These are phyloP conservation scores for Danio jaintianensis DNA, from an alignment of 2,797 vertebrate genomes.

Conservation along the genomic window DNA sequence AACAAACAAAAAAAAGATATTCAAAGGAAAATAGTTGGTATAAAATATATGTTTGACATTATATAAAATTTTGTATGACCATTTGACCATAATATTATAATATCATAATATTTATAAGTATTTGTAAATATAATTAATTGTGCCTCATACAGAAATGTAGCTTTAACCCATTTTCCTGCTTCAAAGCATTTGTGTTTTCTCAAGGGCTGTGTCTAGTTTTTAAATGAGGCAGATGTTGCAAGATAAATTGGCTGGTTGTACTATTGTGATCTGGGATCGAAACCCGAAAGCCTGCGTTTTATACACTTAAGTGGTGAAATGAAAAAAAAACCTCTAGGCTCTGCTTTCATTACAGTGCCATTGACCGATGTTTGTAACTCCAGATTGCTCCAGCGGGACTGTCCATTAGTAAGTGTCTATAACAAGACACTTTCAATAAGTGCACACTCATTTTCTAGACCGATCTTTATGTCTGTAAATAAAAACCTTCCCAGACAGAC, in stretches of 20 bases:
- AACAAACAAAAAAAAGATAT: too few species aligned
- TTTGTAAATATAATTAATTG: background rate
- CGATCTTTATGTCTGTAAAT: conserved; percentile 17
- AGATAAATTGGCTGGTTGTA: background rate
- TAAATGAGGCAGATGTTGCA: background rate
- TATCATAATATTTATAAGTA: background rate
- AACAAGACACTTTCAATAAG: background rate
- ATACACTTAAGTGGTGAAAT: background rate
- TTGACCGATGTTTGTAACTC: background rate
- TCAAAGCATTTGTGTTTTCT: background rate
- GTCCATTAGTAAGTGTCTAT: conserved; percentile 13
- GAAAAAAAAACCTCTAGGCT: background rate
- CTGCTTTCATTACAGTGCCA: background rate
- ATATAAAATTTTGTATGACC: too few species aligned
- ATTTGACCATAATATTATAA: too few species aligned
- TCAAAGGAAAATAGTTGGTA: too few species aligned
- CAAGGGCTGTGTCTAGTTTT: background rate
- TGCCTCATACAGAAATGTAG: background rate
- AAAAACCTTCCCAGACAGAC: conserved; percentile 5
- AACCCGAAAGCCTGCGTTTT: background rate
- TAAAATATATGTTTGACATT: too few species aligned
- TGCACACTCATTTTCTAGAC: background rate
- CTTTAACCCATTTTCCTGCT: background rate
- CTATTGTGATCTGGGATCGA: background rate
- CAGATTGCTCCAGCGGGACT: background rate